A percentile compares a stretch with the other conserved stretches of the same genome.
These are phyloP conservation scores for Orbicella faveolata DNA, from an alignment of 64 coral and sea anemone genomes.

Conservation along the genomic window DNA sequence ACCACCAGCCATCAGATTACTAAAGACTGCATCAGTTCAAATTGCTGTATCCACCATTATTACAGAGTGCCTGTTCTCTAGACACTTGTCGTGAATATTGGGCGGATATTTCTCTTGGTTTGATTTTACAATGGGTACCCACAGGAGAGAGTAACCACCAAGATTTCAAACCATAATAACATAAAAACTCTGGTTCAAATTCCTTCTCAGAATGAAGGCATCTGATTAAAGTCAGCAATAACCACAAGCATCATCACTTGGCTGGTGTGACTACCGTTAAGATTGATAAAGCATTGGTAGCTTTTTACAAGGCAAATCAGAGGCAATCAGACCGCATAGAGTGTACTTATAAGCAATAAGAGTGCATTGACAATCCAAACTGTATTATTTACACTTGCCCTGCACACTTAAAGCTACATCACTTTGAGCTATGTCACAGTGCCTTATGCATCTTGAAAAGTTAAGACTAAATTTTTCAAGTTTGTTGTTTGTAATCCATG, in stretches of 20 bases:
- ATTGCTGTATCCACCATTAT: background rate
- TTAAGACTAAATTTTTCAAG: too few relatives aligned
- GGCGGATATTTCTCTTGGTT: constrained; percentile 26
- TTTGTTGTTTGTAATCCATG: too few relatives aligned
- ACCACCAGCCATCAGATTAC: constrained; percentile 30
- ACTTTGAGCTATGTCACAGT: too few relatives aligned
- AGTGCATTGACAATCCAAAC: too few relatives aligned
- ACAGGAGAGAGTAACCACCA: background rate
- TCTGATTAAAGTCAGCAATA: constrained; percentile 1
- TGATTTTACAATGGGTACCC: constrained; percentile 43
- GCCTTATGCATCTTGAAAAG: too few relatives aligned
- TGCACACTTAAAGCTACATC: too few relatives aligned
- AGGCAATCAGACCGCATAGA: too few relatives aligned
- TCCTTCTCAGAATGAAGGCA: constrained; percentile 31
- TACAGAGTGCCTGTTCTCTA: constrained; percentile 6
- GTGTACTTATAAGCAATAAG: too few relatives aligned
- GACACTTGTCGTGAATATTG: constrained; percentile 3
- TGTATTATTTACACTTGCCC: too few relatives aligned
- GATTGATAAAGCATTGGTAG: too few relatives aligned
- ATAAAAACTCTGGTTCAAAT: constrained; percentile 19
- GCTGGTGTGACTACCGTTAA: background rate
- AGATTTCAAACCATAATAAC: constrained; percentile 28
- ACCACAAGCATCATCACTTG: constrained; percentile 39
- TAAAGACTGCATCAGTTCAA: constrained; percentile 37
- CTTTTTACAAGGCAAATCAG: too few relatives aligned